Evolutionary conservation across 2,888 invertebrate species (phyloP), one percentile per base, ranked within the genome.

Genomic region (Aproaerema taeniolella): DNA sequence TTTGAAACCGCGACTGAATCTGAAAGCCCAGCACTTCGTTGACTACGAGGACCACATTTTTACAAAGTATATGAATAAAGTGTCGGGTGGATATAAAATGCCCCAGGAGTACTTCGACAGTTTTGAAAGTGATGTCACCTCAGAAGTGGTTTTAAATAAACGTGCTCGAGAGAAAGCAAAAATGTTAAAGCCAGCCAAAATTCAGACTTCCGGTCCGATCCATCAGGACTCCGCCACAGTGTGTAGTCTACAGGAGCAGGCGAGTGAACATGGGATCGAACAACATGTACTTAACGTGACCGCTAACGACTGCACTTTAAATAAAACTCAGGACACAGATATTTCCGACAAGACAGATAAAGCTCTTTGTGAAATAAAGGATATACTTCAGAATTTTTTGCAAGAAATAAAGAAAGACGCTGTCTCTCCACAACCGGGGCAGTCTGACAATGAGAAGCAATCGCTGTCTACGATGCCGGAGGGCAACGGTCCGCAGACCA

Each of bases 351-450:
- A 73, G 63, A 78, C 81, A 3, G 82, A 82, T 39, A 76, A 71
- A 58, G 69, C 82, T 1, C 53, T 85, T n/a, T 62, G 55, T 42
- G 85, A 85, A 74, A 83, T 85, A 35, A 85, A 85, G 58, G 69
- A 79, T 39, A 76, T 83, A 34, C 58, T 85, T 8, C 79, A 81
- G 57, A 73, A 43, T 38, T 85, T 85, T 45, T 52, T 85, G 33
- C 62, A 68, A 30, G 82, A 85, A 61, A 76, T 85, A 42, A 85
- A 82, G 45, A 81, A 74, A 50, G 79, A 81, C 46, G 43, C 57
- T 7, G 45, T 57, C 8, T 8, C 20, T 6, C 4, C 8, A 20
- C 20, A 20, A 20, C 4, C 20, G 8, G n/a, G n/a, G n/a, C n/a
- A n/a, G n/a, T n/a, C n/a, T n/a, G n/a, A n/a, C n/a, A n/a, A n/a